Conservation (phyloP, 2,888 invertebrate genomes). For the Drosophila lacicola region DNA sequence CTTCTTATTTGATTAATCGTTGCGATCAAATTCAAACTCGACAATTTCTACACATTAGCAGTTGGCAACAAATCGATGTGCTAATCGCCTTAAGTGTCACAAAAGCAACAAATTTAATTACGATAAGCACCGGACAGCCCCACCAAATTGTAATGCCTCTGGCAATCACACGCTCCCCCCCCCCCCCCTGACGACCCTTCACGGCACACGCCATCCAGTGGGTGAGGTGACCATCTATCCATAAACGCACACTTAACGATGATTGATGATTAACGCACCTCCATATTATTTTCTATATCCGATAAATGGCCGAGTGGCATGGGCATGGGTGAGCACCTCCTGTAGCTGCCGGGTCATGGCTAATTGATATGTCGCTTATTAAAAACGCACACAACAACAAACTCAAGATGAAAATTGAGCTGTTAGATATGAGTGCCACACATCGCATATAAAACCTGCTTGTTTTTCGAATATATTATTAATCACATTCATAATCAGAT, state of each 20-base stretch:
- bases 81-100: slow-evolving; percentile 65
- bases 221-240: slow-evolving; percentile 25
- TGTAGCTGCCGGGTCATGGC: slow-evolving; percentile 12
- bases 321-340: background rate
- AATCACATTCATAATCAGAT: too few species aligned
- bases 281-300: slow-evolving; percentile 1
- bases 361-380: slow-evolving; percentile 51
- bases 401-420: background rate
- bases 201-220: background rate
- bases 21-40: slow-evolving; percentile 49
- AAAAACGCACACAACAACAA: slow-evolving; percentile 17
- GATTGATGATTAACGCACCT: slow-evolving; percentile 60
- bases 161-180: slow-evolving; percentile 3
- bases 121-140: slow-evolving; percentile 39
- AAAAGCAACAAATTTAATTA: slow-evolving; percentile 64
- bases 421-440: background rate
- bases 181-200: too few species aligned
- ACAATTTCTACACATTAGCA: slow-evolving; percentile 21
- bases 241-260: slow-evolving; percentile 53
- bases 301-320: background rate
- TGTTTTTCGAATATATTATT: too few species aligned
- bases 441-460: too few species aligned
- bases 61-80: slow-evolving; percentile 37
- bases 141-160: slow-evolving; percentile 16
- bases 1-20: slow-evolving; percentile 53